phyloP scores from a whole-genome alignment of 2,888 invertebrate genomes.

The Tridacna crocea region DNA sequence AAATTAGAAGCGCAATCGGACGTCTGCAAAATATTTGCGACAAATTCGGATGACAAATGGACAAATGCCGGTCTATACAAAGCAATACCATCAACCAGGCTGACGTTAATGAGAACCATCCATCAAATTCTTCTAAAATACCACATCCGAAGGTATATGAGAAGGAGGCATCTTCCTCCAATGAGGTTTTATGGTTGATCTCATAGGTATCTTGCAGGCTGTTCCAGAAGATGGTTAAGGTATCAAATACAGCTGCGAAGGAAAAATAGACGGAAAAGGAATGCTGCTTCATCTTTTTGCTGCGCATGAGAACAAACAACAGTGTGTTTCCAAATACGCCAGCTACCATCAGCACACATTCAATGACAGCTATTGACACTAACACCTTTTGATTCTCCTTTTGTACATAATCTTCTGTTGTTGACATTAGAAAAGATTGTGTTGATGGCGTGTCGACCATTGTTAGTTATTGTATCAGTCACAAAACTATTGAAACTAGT shows the following conservation, averaged over 20 bases:
- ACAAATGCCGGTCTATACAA: slow-evolving; percentile 15
- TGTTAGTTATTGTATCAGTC: not conserved
- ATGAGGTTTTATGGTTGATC: not conserved
- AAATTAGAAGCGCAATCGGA: slow-evolving; percentile 12
- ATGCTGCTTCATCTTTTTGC: slow-evolving; percentile 26
- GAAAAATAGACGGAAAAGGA: slow-evolving; percentile 35
- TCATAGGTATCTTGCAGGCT: slow-evolving; percentile 20
- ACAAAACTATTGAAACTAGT: not conserved
- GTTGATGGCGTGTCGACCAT: not conserved
- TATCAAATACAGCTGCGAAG: slow-evolving; percentile 21
- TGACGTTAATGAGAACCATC: slow-evolving; percentile 16
- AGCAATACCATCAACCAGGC: slow-evolving; percentile 28
- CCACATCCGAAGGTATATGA: slow-evolving; percentile 31
- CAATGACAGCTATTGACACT: slow-evolving; percentile 1
- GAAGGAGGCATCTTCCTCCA: not conserved
- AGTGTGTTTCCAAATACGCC: slow-evolving; percentile 27
- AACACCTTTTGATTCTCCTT: slow-evolving; percentile 13
- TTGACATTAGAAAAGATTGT: not conserved
- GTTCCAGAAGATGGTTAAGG: slow-evolving; percentile 28
- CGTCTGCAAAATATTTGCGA: slow-evolving; percentile 21
- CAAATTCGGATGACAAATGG: not conserved
- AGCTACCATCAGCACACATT: slow-evolving; percentile 11
- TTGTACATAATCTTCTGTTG: not conserved
- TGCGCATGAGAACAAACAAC: slow-evolving; percentile 32
- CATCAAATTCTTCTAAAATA: slow-evolving; percentile 27